Conservation (phyloP, 2,113 vertebrate species). For the Notiomystis cincta region DNA sequence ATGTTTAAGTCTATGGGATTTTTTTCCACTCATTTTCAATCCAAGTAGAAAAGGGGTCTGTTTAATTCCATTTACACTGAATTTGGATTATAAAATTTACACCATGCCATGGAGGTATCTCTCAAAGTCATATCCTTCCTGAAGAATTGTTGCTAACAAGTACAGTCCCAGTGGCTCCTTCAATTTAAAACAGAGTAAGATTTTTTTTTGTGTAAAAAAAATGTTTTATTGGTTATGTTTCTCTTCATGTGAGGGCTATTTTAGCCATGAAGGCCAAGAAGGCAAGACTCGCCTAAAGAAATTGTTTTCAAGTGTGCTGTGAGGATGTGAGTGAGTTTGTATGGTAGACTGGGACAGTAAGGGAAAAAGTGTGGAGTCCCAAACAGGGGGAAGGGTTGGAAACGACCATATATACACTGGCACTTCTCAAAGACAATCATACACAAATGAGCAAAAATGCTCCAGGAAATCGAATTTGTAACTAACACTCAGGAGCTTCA, state of each 20-base stretch:
- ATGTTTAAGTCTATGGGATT: not conserved
- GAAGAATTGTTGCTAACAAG: not conserved
- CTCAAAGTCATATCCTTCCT: not conserved
- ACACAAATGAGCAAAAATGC: not conserved
- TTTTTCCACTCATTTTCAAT: not conserved
- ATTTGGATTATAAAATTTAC: not conserved
- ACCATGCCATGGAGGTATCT: not conserved
- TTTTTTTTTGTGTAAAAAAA: not conserved
- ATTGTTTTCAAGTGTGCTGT: not conserved
- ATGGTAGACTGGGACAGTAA: not conserved
- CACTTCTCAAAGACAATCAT: not conserved
- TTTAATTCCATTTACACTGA: not conserved
- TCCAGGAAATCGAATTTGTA: constrained; percentile 11
- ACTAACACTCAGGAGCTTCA: constrained; percentile 42
- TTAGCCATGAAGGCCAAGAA: not conserved
- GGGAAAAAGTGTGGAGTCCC: not conserved
- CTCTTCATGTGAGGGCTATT: not conserved
- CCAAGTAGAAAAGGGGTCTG: not conserved
- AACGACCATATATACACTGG: not conserved
- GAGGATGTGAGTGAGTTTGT: not conserved
- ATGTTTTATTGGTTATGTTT: not conserved
- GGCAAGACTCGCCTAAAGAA: not conserved
- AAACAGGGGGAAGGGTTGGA: not conserved
- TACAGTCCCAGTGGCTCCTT: not conserved
- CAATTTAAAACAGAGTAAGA: not conserved